Evolutionary conservation across 2,113 vertebrate genomes (phyloP).

Genomic region (Nematolebias whitei): DNA sequence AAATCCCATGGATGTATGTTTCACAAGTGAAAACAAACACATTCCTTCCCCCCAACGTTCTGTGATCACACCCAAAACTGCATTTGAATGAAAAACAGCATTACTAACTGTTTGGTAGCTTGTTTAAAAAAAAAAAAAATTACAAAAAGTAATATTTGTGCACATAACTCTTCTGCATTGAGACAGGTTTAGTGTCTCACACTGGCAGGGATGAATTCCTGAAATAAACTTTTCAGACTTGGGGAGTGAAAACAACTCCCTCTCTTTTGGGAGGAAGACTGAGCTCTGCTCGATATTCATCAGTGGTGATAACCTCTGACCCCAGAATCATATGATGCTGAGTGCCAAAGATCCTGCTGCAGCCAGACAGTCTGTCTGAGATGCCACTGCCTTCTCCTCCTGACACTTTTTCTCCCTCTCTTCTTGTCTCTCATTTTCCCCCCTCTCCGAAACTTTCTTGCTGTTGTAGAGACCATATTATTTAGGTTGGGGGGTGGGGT

Average conservation of each 20-base stretch:
- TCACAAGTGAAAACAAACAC: constrained; percentile 37
- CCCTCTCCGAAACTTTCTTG: constrained; percentile 33
- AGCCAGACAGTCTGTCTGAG: constrained; percentile 86
- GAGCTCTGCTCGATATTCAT: constrained; percentile 80
- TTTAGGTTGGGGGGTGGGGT: background rate
- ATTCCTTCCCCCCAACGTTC: constrained; percentile 10
- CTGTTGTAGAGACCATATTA: constrained; percentile 3
- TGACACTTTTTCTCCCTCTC: constrained; percentile 51
- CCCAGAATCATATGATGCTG: constrained; percentile 82
- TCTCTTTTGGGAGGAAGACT: constrained; percentile 75
- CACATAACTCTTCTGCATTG: constrained; percentile 69
- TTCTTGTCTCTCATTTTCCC: constrained; percentile 38
- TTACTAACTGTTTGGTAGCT: constrained; percentile 59
- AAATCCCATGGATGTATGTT: constrained; percentile 58
- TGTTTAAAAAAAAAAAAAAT: constrained; percentile 52
- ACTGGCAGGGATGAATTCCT: constrained; percentile 78
- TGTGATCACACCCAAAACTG: constrained; percentile 34
- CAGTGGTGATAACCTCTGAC: constrained; percentile 84
- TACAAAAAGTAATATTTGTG: constrained; percentile 67
- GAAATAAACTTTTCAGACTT: constrained; percentile 81
- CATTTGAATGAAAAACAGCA: constrained; percentile 37
- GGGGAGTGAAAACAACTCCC: constrained; percentile 80
- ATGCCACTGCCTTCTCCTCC: constrained; percentile 66
- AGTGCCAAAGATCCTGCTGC: constrained; percentile 80
- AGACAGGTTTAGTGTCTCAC: constrained; percentile 82